phyloP scores from a whole-genome alignment of 30 jellyfish, hydroid and myxozoan species.

The Morbakka virulenta region DNA sequence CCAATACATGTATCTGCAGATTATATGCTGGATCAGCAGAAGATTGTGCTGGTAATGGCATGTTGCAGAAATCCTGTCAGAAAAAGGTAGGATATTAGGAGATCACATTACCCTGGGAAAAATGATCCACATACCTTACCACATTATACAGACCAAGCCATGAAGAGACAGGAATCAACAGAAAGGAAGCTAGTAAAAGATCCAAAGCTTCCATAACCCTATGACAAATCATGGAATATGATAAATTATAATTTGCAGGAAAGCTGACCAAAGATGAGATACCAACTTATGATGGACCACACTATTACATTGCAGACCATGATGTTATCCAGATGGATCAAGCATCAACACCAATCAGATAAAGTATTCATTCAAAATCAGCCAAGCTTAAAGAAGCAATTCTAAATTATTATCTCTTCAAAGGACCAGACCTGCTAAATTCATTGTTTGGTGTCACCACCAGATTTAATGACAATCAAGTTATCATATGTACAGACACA shows the following conservation, averaged over 20 bases:
- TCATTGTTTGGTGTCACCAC: conserved; percentile 10
- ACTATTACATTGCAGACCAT: conserved; percentile 16
- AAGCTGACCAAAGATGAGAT: conserved; percentile 4
- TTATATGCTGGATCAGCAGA: background rate
- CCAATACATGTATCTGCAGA: background rate
- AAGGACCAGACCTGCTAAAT: conserved; percentile 39
- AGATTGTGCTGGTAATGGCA: background rate
- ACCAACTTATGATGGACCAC: background rate
- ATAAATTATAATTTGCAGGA: background rate
- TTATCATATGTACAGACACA: conserved; percentile 47
- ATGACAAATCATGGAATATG: background rate
- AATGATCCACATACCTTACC: conserved; percentile 14
- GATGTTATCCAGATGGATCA: conserved; percentile 3
- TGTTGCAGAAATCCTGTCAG: background rate
- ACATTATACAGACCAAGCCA: background rate
- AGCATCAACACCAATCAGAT: conserved; percentile 14
- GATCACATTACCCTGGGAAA: conserved; percentile 16
- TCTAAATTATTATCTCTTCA: background rate
- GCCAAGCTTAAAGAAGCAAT: conserved; percentile 16
- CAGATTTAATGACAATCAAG: conserved; percentile 57
- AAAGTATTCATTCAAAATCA: conserved; percentile 7
- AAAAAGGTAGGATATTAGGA: background rate
- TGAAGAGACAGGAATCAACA: background rate
- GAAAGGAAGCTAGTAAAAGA: conserved; percentile 4
- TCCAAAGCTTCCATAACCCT: background rate